phyloP scores from a whole-genome alignment of 2,797 vertebrate species.

The Darevskia mixta region DNA sequence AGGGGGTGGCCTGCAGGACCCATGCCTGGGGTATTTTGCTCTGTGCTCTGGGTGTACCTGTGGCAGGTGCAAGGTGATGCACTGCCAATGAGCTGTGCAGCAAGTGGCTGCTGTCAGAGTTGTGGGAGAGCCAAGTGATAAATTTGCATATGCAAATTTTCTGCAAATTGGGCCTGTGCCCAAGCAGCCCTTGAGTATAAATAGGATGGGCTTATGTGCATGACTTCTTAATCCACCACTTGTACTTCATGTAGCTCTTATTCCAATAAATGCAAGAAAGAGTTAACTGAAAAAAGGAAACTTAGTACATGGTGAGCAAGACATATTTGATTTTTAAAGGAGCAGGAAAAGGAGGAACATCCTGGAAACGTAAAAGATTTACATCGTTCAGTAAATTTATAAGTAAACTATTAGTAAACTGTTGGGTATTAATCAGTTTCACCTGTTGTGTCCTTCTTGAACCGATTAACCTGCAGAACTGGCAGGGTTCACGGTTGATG shows the following conservation, averaged over 20 bases:
- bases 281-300: background rate
- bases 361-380: constrained; percentile 19
- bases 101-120: too few relatives aligned
- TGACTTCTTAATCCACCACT: background rate
- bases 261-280: background rate
- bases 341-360: background rate
- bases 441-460: background rate
- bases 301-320: background rate
- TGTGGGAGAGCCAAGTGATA: too few relatives aligned
- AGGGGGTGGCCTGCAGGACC: too few relatives aligned
- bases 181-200: too few relatives aligned
- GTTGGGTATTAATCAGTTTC: background rate
- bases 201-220: background rate
- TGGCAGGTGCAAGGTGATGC: too few relatives aligned
- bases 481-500: background rate
- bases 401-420: background rate
- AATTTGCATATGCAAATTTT: too few relatives aligned
- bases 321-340: background rate
- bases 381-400: background rate
- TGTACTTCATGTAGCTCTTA: background rate
- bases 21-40: too few relatives aligned
- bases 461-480: constrained; percentile 8
- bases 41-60: too few relatives aligned
- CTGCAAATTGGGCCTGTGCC: too few relatives aligned
- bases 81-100: too few relatives aligned